Conservation (phyloP, 2,113 vertebrate species). For the Heterocephalus glaber region DNA sequence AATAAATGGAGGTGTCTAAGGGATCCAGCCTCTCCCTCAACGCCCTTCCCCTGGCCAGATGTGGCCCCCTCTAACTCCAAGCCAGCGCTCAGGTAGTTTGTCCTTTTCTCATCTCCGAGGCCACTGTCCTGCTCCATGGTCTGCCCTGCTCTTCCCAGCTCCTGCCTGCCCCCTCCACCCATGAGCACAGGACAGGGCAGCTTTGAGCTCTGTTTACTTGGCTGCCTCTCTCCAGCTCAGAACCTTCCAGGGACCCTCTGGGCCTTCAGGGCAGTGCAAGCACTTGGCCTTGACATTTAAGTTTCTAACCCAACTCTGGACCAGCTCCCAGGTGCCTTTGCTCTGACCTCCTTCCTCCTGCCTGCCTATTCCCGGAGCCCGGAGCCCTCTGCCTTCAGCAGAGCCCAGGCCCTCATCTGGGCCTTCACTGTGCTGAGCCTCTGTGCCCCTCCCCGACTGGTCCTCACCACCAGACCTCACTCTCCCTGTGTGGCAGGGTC, state of each 20-base stretch:
- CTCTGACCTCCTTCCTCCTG: background rate
- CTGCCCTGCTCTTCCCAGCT: background rate
- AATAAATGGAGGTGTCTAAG: background rate
- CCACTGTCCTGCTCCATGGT: background rate
- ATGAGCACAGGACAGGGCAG: fast-evolving
- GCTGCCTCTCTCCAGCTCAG: background rate
- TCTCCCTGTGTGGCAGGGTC: background rate
- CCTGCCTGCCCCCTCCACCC: background rate
- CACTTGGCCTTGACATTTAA: background rate
- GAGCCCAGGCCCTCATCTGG: background rate
- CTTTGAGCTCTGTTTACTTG: background rate
- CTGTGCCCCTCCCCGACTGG: background rate
- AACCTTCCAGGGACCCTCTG: background rate
- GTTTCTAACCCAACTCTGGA: background rate
- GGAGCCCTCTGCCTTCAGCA: background rate
- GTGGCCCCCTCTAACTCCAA: background rate
- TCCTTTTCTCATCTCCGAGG: background rate
- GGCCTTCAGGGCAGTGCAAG: background rate
- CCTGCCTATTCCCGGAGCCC: background rate
- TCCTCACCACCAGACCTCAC: background rate
- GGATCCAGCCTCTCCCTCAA: background rate
- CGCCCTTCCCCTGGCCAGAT: background rate
- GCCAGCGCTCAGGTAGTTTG: background rate
- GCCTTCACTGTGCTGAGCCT: background rate
- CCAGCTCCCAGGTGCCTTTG: background rate